phyloP scores from a whole-genome alignment of 2,113 vertebrate species.

The Brachypodius melanocephalos region DNA sequence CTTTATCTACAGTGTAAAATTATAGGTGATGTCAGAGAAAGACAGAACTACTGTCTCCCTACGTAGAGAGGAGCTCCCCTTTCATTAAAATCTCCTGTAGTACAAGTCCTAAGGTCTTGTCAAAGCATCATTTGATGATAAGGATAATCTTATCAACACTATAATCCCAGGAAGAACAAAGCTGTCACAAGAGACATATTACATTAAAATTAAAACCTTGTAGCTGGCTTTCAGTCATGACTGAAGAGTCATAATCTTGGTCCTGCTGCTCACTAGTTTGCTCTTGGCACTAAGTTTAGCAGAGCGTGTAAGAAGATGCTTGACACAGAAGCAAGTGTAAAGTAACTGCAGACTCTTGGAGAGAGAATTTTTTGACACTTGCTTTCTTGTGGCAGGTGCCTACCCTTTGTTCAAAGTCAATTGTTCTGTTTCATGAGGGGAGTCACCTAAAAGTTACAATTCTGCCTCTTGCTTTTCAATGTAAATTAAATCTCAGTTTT shows the following conservation, averaged over 20 bases:
- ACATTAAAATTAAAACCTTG: not conserved
- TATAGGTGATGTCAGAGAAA: not conserved
- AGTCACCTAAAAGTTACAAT: not conserved
- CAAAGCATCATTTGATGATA: not conserved
- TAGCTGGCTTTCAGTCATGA: not conserved
- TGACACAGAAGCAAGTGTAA: not conserved
- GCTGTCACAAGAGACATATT: not conserved
- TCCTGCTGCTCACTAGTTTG: not conserved
- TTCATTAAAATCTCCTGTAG: not conserved
- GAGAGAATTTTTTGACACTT: not conserved
- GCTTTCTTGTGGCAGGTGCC: not conserved
- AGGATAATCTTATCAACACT: not conserved
- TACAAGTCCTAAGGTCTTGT: not conserved
- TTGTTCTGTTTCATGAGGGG: not conserved
- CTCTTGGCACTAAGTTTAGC: not conserved
- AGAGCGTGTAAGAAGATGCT: not conserved
- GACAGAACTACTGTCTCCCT: not conserved
- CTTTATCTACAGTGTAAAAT: not conserved
- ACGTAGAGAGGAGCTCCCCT: not conserved
- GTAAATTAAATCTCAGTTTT: not conserved
- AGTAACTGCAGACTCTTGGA: not conserved
- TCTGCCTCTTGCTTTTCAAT: not conserved
- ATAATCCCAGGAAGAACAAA: not conserved
- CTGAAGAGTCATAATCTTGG: not conserved
- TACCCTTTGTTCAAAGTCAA: not conserved